Evolutionary conservation across 2,797 vertebrate genomes (phyloP).

Genomic region (Onychomys torridus): DNA sequence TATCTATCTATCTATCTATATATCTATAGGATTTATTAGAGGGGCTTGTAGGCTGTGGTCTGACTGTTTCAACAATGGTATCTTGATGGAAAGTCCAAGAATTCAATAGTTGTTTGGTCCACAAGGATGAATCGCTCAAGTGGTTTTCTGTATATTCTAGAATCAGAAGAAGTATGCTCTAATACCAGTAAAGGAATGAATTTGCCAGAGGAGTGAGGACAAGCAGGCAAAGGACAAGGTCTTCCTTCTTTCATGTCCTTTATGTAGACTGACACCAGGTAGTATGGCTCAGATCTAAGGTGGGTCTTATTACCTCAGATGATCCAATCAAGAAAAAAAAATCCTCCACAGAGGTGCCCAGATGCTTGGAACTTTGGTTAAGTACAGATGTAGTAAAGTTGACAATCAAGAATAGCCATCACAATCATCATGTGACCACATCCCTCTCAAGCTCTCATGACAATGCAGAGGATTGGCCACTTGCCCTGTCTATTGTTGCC

Average conservation of each 20-base stretch:
- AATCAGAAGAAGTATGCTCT: not conserved
- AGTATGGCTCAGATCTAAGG: not conserved
- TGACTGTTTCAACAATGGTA: not conserved
- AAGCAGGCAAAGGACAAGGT: not conserved
- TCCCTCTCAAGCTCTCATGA: not conserved
- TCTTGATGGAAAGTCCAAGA: not conserved
- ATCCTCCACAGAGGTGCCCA: not conserved
- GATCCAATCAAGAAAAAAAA: not conserved
- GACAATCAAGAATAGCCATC: not conserved
- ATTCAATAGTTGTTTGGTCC: not conserved
- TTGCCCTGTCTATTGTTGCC: not conserved
- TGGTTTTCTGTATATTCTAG: not conserved
- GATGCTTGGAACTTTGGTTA: not conserved
- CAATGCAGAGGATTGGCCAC: not conserved
- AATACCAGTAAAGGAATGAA: not conserved
- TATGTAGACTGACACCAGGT: not conserved
- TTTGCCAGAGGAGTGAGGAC: not conserved
- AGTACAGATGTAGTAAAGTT: not conserved
- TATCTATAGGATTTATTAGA: not conserved
- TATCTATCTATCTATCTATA: not conserved
- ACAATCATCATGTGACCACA: not conserved
- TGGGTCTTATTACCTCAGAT: not conserved
- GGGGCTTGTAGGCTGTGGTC: not conserved
- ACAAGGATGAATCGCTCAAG: not conserved
- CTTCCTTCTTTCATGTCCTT: not conserved